phyloP scores from a whole-genome alignment of 2,888 invertebrate species.

The Dascillus cervinus region DNA sequence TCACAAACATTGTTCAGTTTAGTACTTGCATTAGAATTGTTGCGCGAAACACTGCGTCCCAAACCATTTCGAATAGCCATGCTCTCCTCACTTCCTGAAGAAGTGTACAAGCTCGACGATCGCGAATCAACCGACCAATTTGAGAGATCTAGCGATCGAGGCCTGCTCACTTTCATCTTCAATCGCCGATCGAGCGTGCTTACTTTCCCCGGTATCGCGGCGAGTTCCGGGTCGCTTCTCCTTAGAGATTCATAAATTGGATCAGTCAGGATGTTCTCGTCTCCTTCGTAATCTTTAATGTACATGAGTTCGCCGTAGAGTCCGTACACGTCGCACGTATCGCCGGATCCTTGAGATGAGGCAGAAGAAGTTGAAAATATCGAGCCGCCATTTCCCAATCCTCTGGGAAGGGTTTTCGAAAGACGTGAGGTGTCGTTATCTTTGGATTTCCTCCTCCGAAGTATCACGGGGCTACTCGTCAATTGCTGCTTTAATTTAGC shows the following conservation, averaged over 20 bases:
- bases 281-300: slow-evolving; percentile 79
- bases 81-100: slow-evolving; percentile 81
- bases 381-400: slow-evolving; percentile 54
- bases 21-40: slow-evolving; percentile 69
- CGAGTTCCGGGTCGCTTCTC: slow-evolving; percentile 76
- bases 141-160: slow-evolving; percentile 72
- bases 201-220: slow-evolving; percentile 74
- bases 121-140: slow-evolving; percentile 86
- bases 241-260: slow-evolving; percentile 69
- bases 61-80: slow-evolving; percentile 57
- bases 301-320: slow-evolving; percentile 85
- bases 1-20: slow-evolving; percentile 41
- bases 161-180: slow-evolving; percentile 74
- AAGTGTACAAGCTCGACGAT: slow-evolving; percentile 72
- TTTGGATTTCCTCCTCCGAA: slow-evolving; percentile 52
- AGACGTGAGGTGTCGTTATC: slow-evolving; percentile 54
- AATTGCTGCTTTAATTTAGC: slow-evolving; percentile 55
- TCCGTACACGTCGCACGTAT: slow-evolving; percentile 79
- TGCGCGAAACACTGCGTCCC: slow-evolving; percentile 60
- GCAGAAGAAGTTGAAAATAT: slow-evolving; percentile 49
- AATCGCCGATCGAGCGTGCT: slow-evolving; percentile 73
- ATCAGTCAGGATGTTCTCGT: slow-evolving; percentile 61
- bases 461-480: slow-evolving; percentile 55
- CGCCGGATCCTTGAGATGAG: slow-evolving; percentile 54
- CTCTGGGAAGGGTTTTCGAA: slow-evolving; percentile 73